Evolutionary conservation across 2,888 invertebrate species (phyloP).

Genomic region (Melipona bicolor): DNA sequence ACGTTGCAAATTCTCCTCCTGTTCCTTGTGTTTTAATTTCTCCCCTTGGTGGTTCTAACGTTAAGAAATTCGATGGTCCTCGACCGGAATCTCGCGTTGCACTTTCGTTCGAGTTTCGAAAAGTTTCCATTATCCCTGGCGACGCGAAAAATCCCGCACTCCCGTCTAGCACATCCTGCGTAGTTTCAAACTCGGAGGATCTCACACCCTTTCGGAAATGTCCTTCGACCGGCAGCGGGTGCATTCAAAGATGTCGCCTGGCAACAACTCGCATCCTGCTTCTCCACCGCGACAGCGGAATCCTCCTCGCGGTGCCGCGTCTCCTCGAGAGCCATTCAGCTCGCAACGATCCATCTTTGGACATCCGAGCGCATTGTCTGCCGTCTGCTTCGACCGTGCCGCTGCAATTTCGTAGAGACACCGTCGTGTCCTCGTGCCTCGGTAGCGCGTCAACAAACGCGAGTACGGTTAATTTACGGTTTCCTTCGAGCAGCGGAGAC

Average conservation of each 20-base stretch:
- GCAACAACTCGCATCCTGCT: neutral
- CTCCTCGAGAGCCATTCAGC: conserved; percentile 3
- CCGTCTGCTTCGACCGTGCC: conserved; percentile 4
- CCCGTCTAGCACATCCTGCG: too few relatives aligned
- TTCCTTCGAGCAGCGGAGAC: conserved; percentile 21
- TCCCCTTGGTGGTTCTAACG: neutral
- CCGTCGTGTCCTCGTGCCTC: conserved; percentile 14
- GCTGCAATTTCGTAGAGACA: conserved; percentile 23
- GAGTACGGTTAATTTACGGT: conserved; percentile 42
- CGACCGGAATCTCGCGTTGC: too few relatives aligned
- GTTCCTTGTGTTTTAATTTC: neutral
- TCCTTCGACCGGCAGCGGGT: neutral
- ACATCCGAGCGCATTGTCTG: conserved; percentile 22
- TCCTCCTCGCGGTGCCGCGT: neutral
- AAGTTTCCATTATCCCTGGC: neutral
- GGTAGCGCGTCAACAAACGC: conserved; percentile 21
- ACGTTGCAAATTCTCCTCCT: too few relatives aligned
- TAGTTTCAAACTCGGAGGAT: neutral
- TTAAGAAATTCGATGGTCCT: neutral
- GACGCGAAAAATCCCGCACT: neutral
- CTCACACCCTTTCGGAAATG: neutral
- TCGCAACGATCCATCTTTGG: conserved; percentile 22
- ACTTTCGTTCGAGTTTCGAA: neutral
- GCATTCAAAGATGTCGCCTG: neutral
- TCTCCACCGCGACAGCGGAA: neutral